phyloP scores from a whole-genome alignment of 2,113 vertebrate species.

The Brevimyrus niger region DNA sequence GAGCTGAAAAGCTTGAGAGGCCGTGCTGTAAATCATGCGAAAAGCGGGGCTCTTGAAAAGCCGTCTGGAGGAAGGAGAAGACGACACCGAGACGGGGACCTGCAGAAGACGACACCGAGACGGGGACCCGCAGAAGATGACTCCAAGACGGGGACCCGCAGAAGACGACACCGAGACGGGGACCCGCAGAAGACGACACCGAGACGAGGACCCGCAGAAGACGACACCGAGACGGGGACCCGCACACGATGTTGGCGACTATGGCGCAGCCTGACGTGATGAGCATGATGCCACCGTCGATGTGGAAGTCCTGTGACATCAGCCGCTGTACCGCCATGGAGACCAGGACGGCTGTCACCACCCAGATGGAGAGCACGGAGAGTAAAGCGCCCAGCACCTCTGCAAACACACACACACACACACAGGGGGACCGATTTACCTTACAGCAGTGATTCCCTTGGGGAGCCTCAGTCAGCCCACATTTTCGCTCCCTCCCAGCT shows the following conservation, averaged over 20 bases:
- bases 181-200: too few relatives aligned
- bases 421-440: neutral
- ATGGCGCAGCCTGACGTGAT: conserved; percentile 79
- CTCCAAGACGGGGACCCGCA: too few relatives aligned
- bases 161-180: too few relatives aligned
- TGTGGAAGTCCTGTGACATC: conserved; percentile 66
- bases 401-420: conserved; percentile 30
- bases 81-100: too few relatives aligned
- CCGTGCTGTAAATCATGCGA: neutral
- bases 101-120: too few relatives aligned
- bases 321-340: conserved; percentile 70
- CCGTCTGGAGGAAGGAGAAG: neutral
- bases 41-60: neutral
- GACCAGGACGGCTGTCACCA: conserved; percentile 69
- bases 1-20: neutral
- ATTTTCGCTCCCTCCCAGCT: neutral
- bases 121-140: too few relatives aligned
- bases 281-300: conserved; percentile 71
- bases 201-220: too few relatives aligned
- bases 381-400: conserved; percentile 81
- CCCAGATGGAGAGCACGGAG: conserved; percentile 83
- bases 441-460: neutral
- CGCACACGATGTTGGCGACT: conserved; percentile 74
- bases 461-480: neutral
- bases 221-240: neutral